Conservation (phyloP, 2,888 invertebrate species). For the Crepidodera aurea region DNA sequence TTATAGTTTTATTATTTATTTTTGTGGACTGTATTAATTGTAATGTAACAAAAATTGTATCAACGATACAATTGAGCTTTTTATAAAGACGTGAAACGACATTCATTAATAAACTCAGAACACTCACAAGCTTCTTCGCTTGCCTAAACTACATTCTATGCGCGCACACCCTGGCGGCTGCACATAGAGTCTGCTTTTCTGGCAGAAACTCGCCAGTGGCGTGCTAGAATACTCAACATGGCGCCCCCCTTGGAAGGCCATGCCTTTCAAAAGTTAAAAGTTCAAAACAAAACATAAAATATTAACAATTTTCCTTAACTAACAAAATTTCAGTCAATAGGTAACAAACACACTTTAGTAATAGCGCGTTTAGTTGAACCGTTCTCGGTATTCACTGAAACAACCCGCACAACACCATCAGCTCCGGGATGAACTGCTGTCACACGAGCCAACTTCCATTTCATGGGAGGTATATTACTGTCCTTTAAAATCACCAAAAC, state of each 20-base stretch:
- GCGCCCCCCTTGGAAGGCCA: background rate
- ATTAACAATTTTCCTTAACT: background rate
- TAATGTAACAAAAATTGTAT: too few species aligned
- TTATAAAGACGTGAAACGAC: too few species aligned
- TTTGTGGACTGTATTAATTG: too few species aligned
- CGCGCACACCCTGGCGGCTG: too few species aligned
- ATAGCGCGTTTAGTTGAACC: background rate
- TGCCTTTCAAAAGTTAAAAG: background rate
- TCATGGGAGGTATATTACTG: constrained; percentile 3
- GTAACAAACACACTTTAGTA: background rate
- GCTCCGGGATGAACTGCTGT: background rate
- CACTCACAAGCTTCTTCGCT: too few species aligned
- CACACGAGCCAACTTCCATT: constrained; percentile 9
- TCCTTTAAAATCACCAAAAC: constrained; percentile 4
- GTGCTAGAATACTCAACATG: too few species aligned
- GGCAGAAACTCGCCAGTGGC: too few species aligned
- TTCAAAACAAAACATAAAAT: background rate
- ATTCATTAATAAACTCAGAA: constrained; percentile 60
- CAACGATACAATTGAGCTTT: too few species aligned
- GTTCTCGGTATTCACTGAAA: constrained; percentile 10
- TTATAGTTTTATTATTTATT: too few species aligned
- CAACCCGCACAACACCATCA: constrained; percentile 16
- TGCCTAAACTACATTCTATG: too few species aligned
- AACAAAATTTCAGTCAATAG: too few species aligned
- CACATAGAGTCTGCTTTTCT: too few species aligned